These are phyloP conservation scores for Grammomys dolichurus DNA, from an alignment of 2,113 vertebrate species.

Conservation along the genomic window DNA sequence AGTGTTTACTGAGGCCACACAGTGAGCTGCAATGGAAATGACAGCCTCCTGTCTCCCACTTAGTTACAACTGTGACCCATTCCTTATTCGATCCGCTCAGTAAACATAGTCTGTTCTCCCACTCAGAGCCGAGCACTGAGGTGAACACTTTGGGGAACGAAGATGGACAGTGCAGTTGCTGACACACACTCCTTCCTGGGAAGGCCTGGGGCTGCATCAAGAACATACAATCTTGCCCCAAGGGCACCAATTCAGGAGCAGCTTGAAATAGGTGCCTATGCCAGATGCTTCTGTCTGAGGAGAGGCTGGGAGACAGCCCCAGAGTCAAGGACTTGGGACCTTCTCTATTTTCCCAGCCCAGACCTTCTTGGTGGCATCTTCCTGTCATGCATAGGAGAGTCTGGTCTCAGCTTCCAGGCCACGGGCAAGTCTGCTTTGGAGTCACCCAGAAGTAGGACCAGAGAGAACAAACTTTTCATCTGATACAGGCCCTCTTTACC, in stretches of 20 bases:
- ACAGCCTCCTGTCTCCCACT: neutral
- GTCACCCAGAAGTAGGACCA: neutral
- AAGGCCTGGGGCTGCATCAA: neutral
- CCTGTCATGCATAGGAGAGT: neutral
- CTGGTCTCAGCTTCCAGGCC: neutral
- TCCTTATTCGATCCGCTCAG: neutral
- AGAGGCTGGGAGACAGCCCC: neutral
- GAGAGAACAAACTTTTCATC: neutral
- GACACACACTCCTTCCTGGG: neutral
- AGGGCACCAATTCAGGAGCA: neutral
- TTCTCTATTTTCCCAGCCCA: fast-evolving
- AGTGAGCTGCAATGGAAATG: neutral
- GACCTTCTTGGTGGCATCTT: neutral
- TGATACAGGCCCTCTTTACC: neutral
- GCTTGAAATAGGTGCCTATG: neutral
- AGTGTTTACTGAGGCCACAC: neutral
- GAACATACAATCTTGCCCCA: neutral
- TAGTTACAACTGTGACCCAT: fast-evolving
- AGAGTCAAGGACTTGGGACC: neutral
- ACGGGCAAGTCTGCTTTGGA: neutral
- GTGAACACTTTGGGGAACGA: neutral
- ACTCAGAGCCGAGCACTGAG: neutral
- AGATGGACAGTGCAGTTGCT: neutral
- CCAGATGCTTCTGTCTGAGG: neutral
- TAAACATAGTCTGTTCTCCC: neutral